Conservation (phyloP, 2,797 vertebrate species). For the Sebastes matsubarae region DNA sequence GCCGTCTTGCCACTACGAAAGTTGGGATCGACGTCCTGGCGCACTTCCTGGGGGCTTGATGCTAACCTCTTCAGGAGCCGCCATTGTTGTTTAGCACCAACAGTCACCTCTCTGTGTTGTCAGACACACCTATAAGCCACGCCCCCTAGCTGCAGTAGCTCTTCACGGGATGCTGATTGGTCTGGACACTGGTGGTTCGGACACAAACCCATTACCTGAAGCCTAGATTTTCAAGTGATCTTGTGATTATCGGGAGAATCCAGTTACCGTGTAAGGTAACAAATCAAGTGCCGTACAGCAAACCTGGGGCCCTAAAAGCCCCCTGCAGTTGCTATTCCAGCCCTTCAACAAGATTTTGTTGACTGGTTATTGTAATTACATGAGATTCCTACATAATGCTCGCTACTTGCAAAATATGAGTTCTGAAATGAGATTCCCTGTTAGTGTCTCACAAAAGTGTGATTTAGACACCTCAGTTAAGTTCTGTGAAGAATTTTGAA, state of each 20-base stretch:
- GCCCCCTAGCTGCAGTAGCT: no score
- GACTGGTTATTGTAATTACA: neutral
- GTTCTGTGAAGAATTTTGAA: neutral
- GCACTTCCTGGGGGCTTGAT: no score
- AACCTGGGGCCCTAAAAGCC: neutral
- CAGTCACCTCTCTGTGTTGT: rapidly evolving
- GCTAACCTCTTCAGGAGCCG: no score
- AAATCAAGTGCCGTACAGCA: neutral
- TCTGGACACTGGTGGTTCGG: no score
- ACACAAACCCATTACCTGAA: rapidly evolving
- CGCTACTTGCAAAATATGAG: neutral
- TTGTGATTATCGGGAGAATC: no score
- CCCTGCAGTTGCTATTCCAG: neutral
- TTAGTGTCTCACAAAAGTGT: neutral
- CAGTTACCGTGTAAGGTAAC: neutral
- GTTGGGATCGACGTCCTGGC: no score
- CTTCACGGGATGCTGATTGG: no score
- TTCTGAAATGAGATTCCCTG: neutral
- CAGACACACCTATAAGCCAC: no score
- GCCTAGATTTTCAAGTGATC: rapidly evolving
- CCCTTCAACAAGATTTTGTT: neutral
- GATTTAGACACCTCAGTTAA: rapidly evolving
- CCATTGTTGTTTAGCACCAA: no score
- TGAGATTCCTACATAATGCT: neutral
- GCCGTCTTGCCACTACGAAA: no score